Base-by-base conservation (phyloP, 2,888 invertebrate species). In the Rhimphoctona megacephalus region DNA sequence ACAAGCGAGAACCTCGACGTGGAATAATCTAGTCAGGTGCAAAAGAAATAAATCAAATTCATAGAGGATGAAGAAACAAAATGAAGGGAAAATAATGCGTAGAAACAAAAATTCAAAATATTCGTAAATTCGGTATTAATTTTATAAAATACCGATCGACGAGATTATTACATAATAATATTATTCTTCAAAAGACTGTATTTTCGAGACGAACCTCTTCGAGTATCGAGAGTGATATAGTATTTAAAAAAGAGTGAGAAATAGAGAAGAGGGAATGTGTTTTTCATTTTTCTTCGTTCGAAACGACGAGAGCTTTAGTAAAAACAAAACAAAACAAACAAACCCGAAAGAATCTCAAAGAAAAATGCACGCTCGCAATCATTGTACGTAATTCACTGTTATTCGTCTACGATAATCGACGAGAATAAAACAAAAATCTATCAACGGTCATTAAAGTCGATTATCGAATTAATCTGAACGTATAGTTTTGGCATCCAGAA, bases 121-220 rank as follows among this genome's bases (percentile, higher is more conserved):
- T 52, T 72, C 36, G 52, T 72, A n/a, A 36, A 52, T 73, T 67
- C 67, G n/a, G n/a, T 22, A 73, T 9, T 17, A 46, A 52, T 67
- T 79, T 79, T 49, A n/a, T 70, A 57, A 52, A 74, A 64, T 69
- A 70, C 70, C 64, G 74, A 70, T 70, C 81, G 69, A 85, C 78
- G 80, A 67, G 39, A 49, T 46, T 30, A 61, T 61, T 30, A 69
- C 70, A 57, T 70, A 81, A 81, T 73, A 80, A 67, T 82, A 83
- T 57, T 70, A 81, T 85, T 87, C 85, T 87, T 76, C 87, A 87
- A 88, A 88, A 88, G 88, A 87, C 88, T 88, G 88, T 88, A 88
- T 88, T 88, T 88, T 88, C 88, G 87, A 83, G 86, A 74, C 81
- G 74, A 87, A 76, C 36, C 67, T 85, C 84, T 83, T 85, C 70